Conservation (phyloP, 2,113 vertebrate species). For the Phrynocephalus versicolor region DNA sequence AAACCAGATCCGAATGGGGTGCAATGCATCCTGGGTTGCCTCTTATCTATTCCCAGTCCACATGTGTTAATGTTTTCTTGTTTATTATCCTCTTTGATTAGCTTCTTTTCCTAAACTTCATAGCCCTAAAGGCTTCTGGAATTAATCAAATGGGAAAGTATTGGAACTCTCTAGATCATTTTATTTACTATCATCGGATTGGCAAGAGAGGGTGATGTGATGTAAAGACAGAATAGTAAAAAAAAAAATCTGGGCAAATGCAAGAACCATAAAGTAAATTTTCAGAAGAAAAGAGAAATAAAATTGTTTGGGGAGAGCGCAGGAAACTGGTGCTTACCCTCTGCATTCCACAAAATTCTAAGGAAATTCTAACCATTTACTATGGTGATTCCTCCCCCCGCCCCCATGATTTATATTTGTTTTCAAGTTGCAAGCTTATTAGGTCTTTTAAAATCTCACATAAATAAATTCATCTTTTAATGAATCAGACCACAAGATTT, state of each 20-base stretch:
- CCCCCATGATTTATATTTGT: constrained; percentile 26
- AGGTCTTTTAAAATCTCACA: constrained; percentile 5
- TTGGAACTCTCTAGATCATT: not conserved
- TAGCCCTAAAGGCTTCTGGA: not conserved
- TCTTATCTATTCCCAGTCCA: not conserved
- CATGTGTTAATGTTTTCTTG: not conserved
- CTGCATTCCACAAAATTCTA: not conserved
- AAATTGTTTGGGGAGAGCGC: not conserved
- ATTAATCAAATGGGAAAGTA: not conserved
- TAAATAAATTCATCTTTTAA: constrained; percentile 48
- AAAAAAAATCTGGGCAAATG: not conserved
- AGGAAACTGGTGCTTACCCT: not conserved
- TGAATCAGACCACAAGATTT: constrained; percentile 52
- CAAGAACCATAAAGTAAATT: not conserved
- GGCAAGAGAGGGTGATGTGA: not conserved
- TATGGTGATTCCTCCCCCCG: not conserved
- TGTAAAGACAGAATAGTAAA: not conserved
- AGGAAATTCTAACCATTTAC: not conserved
- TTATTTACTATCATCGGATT: not conserved
- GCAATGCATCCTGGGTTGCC: too few relatives aligned
- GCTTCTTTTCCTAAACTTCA: not conserved
- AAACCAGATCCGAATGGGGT: too few relatives aligned
- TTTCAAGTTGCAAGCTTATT: not conserved
- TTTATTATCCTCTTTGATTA: not conserved
- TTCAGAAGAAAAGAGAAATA: not conserved